Conservation (phyloP, 2,888 invertebrate genomes). For the Pheosia gnoma region DNA sequence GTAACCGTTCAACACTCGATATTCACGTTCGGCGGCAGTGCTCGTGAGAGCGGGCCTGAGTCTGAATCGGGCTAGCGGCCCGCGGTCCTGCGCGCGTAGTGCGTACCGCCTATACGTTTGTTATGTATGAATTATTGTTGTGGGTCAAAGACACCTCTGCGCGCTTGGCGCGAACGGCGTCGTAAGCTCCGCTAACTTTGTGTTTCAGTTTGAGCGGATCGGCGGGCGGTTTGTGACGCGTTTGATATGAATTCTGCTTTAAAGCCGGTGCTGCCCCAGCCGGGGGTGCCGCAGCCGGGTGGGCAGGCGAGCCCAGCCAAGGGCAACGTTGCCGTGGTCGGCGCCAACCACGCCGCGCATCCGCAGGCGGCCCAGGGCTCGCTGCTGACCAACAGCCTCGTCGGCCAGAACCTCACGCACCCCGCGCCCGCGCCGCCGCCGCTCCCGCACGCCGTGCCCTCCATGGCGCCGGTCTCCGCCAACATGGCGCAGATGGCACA, state of each 20-base stretch:
- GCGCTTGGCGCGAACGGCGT: constrained; percentile 64
- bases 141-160: constrained; percentile 78
- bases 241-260: constrained; percentile 85
- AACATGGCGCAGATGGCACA: constrained; percentile 82
- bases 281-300: constrained; percentile 75
- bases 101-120: constrained; percentile 67
- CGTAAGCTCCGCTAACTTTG: constrained; percentile 62
- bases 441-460: constrained; percentile 69
- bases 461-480: constrained; percentile 79
- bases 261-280: constrained; percentile 84
- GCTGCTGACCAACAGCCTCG: constrained; percentile 60
- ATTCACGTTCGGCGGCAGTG: constrained; percentile 48
- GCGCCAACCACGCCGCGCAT: constrained; percentile 69
- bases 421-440: constrained; percentile 60
- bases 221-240: constrained; percentile 48
- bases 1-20: constrained; percentile 61
- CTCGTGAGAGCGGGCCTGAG: constrained; percentile 56
- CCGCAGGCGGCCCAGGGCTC: constrained; percentile 75
- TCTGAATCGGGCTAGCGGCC: constrained; percentile 24
- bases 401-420: constrained; percentile 72
- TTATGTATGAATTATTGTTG: constrained; percentile 78
- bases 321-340: constrained; percentile 76
- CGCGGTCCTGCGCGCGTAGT: constrained; percentile 69
- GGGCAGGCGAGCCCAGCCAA: constrained; percentile 76
- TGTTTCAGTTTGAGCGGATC: constrained; percentile 67